These are phyloP conservation scores for Podarcis siculus DNA, from an alignment of 2,797 vertebrate genomes.

Conservation along the genomic window DNA sequence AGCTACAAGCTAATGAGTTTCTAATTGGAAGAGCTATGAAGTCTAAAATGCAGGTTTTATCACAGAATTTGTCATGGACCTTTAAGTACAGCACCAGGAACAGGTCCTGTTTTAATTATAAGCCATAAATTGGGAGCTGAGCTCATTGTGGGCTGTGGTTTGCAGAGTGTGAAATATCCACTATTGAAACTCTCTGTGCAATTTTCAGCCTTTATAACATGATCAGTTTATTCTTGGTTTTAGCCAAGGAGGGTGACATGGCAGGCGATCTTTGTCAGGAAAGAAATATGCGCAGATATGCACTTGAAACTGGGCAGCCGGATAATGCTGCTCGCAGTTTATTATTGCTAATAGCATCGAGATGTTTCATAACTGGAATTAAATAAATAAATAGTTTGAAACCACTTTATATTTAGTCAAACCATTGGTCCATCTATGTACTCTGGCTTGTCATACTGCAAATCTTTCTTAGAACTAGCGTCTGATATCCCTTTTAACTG, in stretches of 20 bases:
- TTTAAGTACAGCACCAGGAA: conserved; percentile 55
- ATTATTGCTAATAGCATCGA: too few species aligned
- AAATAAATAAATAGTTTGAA: background rate
- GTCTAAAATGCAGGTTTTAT: conserved; percentile 66
- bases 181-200: conserved; percentile 38
- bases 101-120: conserved; percentile 61
- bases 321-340: background rate
- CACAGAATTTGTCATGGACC: conserved; percentile 64
- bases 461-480: background rate
- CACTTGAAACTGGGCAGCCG: background rate
- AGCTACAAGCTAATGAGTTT: conserved; percentile 59
- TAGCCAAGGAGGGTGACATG: conserved; percentile 21
- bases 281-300: background rate
- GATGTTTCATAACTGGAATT: too few species aligned
- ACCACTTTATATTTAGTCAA: background rate
- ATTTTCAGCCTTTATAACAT: conserved; percentile 35
- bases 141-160: conserved; percentile 64
- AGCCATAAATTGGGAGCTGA: conserved; percentile 65
- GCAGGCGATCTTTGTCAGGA: background rate
- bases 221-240: conserved; percentile 22
- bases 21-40: conserved; percentile 61
- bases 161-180: conserved; percentile 70
- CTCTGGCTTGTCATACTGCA: background rate
- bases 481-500: background rate
- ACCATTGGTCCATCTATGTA: background rate